Conservation (phyloP, 2,888 invertebrate genomes). For the Dicyrtomina minuta region DNA sequence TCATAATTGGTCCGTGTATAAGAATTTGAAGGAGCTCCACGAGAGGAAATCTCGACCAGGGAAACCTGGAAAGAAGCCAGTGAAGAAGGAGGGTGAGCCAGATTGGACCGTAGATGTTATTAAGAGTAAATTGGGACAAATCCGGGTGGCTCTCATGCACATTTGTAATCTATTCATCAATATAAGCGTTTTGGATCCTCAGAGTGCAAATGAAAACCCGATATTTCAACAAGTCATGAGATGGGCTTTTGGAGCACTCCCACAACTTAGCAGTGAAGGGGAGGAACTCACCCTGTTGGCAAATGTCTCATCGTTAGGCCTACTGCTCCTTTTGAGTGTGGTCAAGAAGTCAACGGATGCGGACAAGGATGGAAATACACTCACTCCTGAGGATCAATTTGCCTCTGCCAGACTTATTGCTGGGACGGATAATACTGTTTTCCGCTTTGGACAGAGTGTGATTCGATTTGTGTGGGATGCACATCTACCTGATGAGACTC, state of each 20-base stretch:
- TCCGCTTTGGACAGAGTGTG: conserved; percentile 83
- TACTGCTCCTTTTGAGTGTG: conserved; percentile 79
- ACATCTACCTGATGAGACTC: conserved; percentile 77
- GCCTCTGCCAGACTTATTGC: conserved; percentile 61
- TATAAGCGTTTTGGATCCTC: conserved; percentile 81
- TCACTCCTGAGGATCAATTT: conserved; percentile 52
- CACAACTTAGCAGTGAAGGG: conserved; percentile 35
- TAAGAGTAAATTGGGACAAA: conserved; percentile 76
- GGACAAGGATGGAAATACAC: conserved; percentile 38
- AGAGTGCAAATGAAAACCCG: conserved; percentile 74
- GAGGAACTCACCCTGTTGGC: conserved; percentile 78
- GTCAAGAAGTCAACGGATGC: conserved; percentile 66
- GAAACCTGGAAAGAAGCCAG: conserved; percentile 47
- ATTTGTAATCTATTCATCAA: conserved; percentile 92
- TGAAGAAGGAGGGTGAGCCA: conserved; percentile 66
- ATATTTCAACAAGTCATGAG: conserved; percentile 75
- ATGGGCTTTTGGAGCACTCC: conserved; percentile 50
- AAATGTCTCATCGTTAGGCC: conserved; percentile 77
- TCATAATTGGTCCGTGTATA: conserved; percentile 84
- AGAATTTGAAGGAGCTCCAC: conserved; percentile 68
- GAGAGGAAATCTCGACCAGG: conserved; percentile 49
- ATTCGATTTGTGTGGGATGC: conserved; percentile 92
- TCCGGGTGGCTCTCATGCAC: conserved; percentile 80
- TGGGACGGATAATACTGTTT: conserved; percentile 65
- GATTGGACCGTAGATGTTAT: conserved; percentile 72